phyloP scores from a whole-genome alignment of 2,113 vertebrate species.

The Tinamus guttatus region DNA sequence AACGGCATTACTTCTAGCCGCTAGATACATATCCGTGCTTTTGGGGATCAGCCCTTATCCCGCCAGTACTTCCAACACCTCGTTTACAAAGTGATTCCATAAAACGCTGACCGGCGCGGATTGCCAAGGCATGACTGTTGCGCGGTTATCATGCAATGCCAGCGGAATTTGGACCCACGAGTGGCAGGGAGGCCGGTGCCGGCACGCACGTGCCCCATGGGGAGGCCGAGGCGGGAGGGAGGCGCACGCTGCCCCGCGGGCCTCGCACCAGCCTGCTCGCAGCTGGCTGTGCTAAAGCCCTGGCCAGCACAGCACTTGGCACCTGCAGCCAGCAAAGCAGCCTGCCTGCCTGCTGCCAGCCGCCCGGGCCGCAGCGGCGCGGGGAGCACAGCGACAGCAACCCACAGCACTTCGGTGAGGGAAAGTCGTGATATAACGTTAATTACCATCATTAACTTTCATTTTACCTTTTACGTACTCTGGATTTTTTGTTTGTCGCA shows the following conservation, averaged over 20 bases:
- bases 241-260: background rate
- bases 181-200: background rate
- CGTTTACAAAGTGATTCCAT: background rate
- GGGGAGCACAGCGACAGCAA: background rate
- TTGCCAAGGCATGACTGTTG: background rate
- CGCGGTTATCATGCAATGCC: rapidly evolving
- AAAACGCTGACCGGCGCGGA: background rate
- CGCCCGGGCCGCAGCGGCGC: background rate
- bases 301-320: background rate
- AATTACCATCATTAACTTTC: background rate
- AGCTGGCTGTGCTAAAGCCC: background rate
- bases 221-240: background rate
- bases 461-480: background rate
- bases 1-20: background rate
- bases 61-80: background rate
- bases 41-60: background rate
- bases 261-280: background rate
- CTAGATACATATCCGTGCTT: background rate
- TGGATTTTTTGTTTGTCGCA: background rate
- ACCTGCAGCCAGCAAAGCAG: background rate
- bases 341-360: background rate
- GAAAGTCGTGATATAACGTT: background rate
- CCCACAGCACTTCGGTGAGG: background rate
- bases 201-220: background rate
- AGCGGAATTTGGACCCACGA: slow-evolving; percentile 33